Evolutionary conservation across 2,888 invertebrate genomes (phyloP).

Genomic region (Eupithecia dodoneata): DNA sequence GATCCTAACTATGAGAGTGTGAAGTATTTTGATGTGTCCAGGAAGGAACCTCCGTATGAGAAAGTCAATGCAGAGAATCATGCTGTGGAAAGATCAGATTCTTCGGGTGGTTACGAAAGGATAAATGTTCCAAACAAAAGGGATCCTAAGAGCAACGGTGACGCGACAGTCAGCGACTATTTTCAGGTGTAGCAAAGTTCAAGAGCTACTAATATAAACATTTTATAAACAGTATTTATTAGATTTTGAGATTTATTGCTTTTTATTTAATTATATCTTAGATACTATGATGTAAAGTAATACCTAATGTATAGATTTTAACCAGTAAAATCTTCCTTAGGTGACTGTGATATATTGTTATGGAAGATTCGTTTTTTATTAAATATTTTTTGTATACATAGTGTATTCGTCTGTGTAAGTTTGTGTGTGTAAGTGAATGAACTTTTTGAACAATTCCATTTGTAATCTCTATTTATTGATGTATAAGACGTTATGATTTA

Average conservation of each 20-base stretch:
- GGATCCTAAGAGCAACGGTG: slow-evolving; percentile 72
- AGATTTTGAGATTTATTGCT: slow-evolving; percentile 68
- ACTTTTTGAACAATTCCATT: slow-evolving; percentile 48
- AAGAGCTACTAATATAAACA: slow-evolving; percentile 57
- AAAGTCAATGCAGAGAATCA: slow-evolving; percentile 76
- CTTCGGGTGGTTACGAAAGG: slow-evolving; percentile 74
- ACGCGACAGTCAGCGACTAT: slow-evolving; percentile 75
- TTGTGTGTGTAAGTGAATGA: slow-evolving; percentile 33
- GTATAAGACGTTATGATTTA: slow-evolving; percentile 56
- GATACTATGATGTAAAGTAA: slow-evolving; percentile 60
- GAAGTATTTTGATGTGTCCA: slow-evolving; percentile 86
- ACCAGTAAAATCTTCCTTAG: slow-evolving; percentile 76
- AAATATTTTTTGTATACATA: slow-evolving; percentile 50
- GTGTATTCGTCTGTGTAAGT: background rate
- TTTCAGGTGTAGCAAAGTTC: slow-evolving; percentile 69
- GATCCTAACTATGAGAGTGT: slow-evolving; percentile 94
- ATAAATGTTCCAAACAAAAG: slow-evolving; percentile 68
- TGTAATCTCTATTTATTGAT: slow-evolving; percentile 64
- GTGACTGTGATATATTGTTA: slow-evolving; percentile 80
- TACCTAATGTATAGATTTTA: slow-evolving; percentile 70
- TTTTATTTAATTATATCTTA: slow-evolving; percentile 69
- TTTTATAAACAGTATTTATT: slow-evolving; percentile 58
- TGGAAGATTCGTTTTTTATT: slow-evolving; percentile 60
- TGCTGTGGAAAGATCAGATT: slow-evolving; percentile 70
- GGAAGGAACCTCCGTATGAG: slow-evolving; percentile 88